Conservation (phyloP, 2,797 vertebrate species). For the Peromyscus melanophrys region DNA sequence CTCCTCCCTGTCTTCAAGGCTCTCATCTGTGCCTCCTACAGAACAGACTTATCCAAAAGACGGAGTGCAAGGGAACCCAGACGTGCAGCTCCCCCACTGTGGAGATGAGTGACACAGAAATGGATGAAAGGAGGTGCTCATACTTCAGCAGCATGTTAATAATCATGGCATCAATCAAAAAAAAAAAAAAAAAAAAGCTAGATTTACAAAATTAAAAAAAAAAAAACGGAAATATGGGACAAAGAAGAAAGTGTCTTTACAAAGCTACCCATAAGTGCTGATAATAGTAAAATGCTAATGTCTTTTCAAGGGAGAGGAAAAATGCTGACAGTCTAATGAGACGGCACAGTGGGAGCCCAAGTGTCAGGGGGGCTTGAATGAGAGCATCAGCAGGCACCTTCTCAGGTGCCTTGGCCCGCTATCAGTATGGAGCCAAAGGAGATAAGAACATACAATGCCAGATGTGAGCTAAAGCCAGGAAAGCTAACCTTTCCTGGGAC, state of each 20-base stretch:
- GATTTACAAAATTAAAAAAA: too few relatives aligned
- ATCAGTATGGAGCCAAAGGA: not conserved
- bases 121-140: not conserved
- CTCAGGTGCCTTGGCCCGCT: not conserved
- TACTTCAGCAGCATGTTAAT: constrained; percentile 6
- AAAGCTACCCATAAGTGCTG: constrained; percentile 1
- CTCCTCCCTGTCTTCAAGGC: not conserved
- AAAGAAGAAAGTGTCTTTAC: constrained; percentile 36
- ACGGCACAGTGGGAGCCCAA: not conserved
- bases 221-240: too few relatives aligned
- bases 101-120: constrained; percentile 5
- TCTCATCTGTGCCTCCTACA: not conserved
- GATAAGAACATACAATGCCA: not conserved
- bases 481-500: not conserved
- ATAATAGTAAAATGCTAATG: constrained; percentile 28
- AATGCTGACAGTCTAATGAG: constrained; percentile 44
- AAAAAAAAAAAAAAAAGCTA: too few relatives aligned
- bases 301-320: constrained; percentile 43
- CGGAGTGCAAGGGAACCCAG: not conserved
- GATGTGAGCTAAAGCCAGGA: constrained; percentile 8
- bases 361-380: not conserved
- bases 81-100: not conserved
- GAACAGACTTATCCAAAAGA: not conserved
- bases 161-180: not conserved
- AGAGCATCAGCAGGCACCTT: constrained; percentile 24